A percentile compares a stretch with the other conserved stretches of the same genome.
Evolutionary conservation across 2,113 vertebrate species (phyloP).

Genomic region (Dicaeum eximium): DNA sequence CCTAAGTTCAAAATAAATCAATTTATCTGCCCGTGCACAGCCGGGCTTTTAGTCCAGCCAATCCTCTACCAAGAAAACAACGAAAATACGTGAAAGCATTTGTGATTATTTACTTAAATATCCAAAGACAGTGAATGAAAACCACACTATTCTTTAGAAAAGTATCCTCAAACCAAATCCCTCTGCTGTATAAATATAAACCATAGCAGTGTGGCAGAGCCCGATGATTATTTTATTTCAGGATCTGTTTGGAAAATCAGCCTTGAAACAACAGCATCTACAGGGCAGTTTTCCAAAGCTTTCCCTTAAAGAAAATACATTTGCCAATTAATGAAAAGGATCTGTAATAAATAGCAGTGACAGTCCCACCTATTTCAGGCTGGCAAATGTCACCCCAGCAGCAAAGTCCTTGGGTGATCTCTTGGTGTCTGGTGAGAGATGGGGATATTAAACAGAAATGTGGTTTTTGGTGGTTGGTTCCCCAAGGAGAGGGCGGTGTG

Average conservation of each 20-base stretch:
- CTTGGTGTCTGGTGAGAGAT: neutral
- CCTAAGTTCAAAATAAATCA: neutral
- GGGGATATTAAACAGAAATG: rapidly evolving
- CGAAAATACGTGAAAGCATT: neutral
- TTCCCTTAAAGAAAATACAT: neutral
- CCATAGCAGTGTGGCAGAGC: neutral
- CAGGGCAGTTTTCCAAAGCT: neutral
- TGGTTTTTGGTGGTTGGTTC: neutral
- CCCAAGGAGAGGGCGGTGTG: neutral
- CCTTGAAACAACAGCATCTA: neutral
- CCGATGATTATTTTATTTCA: neutral
- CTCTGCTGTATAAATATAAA: neutral
- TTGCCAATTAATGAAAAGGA: neutral
- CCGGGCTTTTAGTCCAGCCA: neutral
- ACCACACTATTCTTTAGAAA: neutral
- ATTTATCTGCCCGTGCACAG: neutral
- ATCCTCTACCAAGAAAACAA: neutral
- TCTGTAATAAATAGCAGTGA: neutral
- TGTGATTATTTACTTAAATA: neutral
- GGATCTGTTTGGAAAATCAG: neutral
- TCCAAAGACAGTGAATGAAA: neutral
- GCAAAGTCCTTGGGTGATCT: neutral
- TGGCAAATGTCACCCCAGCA: neutral
- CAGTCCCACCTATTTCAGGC: neutral
- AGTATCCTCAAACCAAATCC: neutral